phyloP scores from a whole-genome alignment of 2,888 invertebrate genomes.

The Nomada lathburiana region DNA sequence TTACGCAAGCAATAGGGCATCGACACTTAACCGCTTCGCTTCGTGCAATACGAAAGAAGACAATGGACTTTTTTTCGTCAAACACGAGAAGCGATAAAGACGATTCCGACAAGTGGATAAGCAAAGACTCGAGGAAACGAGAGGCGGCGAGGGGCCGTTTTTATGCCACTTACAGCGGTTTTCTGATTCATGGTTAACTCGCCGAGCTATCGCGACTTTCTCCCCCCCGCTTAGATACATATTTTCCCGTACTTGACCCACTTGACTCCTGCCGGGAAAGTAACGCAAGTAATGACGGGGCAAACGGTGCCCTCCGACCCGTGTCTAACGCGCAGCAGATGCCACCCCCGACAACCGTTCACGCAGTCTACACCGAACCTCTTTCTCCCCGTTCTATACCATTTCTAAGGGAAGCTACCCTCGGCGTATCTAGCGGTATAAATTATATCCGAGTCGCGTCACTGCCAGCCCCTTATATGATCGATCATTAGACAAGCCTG shows the following conservation, averaged over 20 bases:
- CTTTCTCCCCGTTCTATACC: conserved; percentile 55
- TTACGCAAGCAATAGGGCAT: conserved; percentile 15
- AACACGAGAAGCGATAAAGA: no score
- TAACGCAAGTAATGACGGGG: conserved; percentile 80
- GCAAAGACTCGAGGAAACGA: no score
- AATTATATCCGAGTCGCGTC: conserved; percentile 84
- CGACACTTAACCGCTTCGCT: conserved; percentile 11
- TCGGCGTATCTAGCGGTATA: conserved; percentile 82
- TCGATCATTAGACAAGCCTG: conserved; percentile 83
- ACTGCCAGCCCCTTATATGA: conserved; percentile 82
- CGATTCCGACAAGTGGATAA: no score
- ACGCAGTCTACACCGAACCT: conserved; percentile 47
- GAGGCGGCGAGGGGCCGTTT: no score
- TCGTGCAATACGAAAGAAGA: conserved; percentile 1
- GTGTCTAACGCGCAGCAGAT: conserved; percentile 84
- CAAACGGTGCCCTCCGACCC: conserved; percentile 83
- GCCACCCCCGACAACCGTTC: conserved; percentile 77
- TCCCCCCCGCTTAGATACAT: conserved; percentile 58
- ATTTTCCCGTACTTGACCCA: conserved; percentile 79
- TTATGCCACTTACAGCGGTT: neutral
- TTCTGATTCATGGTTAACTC: conserved; percentile 1
- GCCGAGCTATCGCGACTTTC: conserved; percentile 5
- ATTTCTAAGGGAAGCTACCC: conserved; percentile 81
- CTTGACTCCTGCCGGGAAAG: conserved; percentile 79
- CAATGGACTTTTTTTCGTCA: neutral